Conservation (phyloP, 2,113 vertebrate genomes). For the Dipodomys merriami region DNA sequence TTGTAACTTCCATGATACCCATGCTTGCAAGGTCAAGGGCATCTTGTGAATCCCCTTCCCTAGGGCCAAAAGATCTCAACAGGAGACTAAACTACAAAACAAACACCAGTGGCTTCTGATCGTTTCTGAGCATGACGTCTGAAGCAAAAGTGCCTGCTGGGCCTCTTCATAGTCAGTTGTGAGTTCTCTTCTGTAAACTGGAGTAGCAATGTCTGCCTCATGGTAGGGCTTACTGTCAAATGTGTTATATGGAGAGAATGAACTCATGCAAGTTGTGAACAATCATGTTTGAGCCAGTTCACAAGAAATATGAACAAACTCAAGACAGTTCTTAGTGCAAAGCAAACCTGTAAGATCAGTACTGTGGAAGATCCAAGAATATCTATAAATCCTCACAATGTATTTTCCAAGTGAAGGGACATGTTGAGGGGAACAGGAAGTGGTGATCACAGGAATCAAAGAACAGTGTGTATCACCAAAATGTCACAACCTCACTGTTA, state of each 20-base stretch:
- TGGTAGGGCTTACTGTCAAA: not conserved
- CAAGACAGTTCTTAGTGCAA: not conserved
- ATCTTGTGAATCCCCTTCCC: not conserved
- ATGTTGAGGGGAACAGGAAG: not conserved
- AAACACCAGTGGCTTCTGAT: not conserved
- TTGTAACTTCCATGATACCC: not conserved
- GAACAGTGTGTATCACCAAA: not conserved
- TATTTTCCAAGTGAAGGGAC: constrained; percentile 3
- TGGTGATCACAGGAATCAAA: not conserved
- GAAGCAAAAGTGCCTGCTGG: not conserved
- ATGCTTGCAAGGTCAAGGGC: not conserved
- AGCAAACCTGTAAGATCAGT: not conserved
- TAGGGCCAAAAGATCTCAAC: not conserved
- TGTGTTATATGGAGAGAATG: not conserved
- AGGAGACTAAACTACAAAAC: not conserved
- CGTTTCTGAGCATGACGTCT: not conserved
- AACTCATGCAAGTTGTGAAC: not conserved
- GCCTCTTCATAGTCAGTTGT: not conserved
- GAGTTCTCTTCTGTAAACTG: not conserved
- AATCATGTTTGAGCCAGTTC: not conserved
- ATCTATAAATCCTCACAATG: constrained; percentile 1
- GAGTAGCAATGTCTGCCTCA: not conserved
- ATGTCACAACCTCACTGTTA: not conserved
- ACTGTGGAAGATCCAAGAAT: constrained; percentile 34
- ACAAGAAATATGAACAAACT: constrained; percentile 40